Evolutionary conservation across 2,888 invertebrate genomes (phyloP), one percentile per base, ranked within the genome.

Genomic region (Melanophora roralis): DNA sequence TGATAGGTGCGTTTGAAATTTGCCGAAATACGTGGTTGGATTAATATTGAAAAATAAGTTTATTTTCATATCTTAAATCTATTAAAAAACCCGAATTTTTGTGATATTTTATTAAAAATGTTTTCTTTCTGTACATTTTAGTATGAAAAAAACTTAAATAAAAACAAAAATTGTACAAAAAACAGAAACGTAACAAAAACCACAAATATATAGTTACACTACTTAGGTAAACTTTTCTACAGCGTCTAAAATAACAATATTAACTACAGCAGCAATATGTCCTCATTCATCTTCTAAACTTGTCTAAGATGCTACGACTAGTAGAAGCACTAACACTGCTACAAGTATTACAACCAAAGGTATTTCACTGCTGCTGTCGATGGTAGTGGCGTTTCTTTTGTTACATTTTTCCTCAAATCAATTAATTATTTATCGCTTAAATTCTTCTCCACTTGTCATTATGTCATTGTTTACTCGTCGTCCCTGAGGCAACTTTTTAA

Each of bases 391-490:
- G 55, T 45, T 76, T 62, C 68, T 68, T 64, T 76, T 80, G 80
- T 73, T 59, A 80, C 68, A 76, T 80, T 82, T 73, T 79, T 75
- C 67, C 72, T 86, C 85, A 87, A 88, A 88, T 88, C 87, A 88
- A 88, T 88, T 88, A 88, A 88, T 88, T 88, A 88, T 88, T 88
- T 88, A 87, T 88, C 87, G 86, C 88, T 88, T 88, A 87, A 88
- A 88, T 88, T 86, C 88, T 86, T 86, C 86, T 85, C 85, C 87
- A 86, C 88, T 88, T 88, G 88, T 87, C 88, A 87, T 88, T 88
- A 87, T 87, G 88, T 87, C 88, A 88, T 88, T 88, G 88, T 87
- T 88, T 88, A 86, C 87, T 86, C 87, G 86, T 86, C 86, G 86
- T 83, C 86, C 84, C 65, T 77, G 73, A 64, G 67, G 80, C 76